Base-by-base conservation (phyloP, 2,888 invertebrate genomes). In the Drymonia ruficornis region DNA sequence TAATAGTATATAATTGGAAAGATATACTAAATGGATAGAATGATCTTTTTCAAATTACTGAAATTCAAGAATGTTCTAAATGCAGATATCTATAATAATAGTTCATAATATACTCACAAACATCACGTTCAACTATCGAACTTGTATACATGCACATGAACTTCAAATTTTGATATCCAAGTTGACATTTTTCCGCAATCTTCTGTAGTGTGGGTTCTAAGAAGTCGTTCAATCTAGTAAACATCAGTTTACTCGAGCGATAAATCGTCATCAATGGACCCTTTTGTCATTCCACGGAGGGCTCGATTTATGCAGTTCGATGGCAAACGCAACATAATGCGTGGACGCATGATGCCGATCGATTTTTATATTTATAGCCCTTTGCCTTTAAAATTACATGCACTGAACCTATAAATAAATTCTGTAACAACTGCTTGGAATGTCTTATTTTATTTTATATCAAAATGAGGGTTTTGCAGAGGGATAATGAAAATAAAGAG, bases 261-360 rank as follows among this genome's bases (percentile, higher is more conserved):
- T 84, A 88, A 87, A 88, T 88, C 69, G 80, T 62, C 73, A 83
- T 89, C 83, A 89, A 89, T 89, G 89, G 82, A 79, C 65, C 76
- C 75, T 69, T 67, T 84, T 84, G 73, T 72, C 75, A 84, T 86
- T 80, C 83, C 76, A 78, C 77, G 84, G 70, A 74, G 70, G 65
- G 50, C 46, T 29, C 57, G 58, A 68, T 70, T 61, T 74, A 76
- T 76, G 68, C 72, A 68, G 70, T 50, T 70, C 65, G 52, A 58
- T 66, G 52, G 65, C 69, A 65, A 61, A 57, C 38, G 60, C 70
- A 67, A 72, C 70, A 71, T 77, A 76, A 79, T 77, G 69, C 60
- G 67, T 60, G 53, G 55, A 50, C 69, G 61, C 55, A 62, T 52
- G 50, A 23, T 55, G 63, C 65, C 55, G 53, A 50, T 58, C 59